Evolutionary conservation across 2,113 vertebrate species (phyloP).

Genomic region (Pionites leucogaster): DNA sequence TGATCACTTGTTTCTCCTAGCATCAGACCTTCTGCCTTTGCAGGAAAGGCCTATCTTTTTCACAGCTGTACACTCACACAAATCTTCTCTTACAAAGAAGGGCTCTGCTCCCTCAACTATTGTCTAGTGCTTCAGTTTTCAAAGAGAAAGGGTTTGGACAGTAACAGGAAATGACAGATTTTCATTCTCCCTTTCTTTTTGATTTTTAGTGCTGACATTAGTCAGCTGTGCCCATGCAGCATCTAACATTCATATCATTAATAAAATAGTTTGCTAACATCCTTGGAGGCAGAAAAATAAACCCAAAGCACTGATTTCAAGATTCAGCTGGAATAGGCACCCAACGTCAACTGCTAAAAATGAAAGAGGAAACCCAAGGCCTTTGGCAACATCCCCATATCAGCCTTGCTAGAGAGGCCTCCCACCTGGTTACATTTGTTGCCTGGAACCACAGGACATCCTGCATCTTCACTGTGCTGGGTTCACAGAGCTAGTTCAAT

Average conservation of each 20-base stretch:
- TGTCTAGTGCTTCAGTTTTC: background rate
- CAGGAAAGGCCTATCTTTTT: background rate
- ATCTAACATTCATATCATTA: background rate
- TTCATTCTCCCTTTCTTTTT: background rate
- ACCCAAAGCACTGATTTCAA: background rate
- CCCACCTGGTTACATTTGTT: rapidly evolving
- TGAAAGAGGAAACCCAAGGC: background rate
- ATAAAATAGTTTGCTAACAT: background rate
- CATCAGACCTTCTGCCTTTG: background rate
- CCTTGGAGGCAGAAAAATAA: slow-evolving; percentile 1
- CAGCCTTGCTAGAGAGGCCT: background rate
- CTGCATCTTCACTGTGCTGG: background rate
- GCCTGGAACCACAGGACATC: background rate
- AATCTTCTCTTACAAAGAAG: background rate
- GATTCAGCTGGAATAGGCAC: background rate
- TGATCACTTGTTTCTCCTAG: background rate
- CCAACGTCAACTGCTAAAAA: background rate
- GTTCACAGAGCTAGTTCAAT: background rate
- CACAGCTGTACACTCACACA: background rate
- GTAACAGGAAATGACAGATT: background rate
- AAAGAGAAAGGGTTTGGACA: background rate
- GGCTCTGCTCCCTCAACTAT: background rate
- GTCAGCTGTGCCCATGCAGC: background rate
- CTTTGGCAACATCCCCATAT: background rate
- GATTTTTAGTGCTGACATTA: background rate